Base-by-base conservation (phyloP, 2,888 invertebrate genomes). In the Drosophila nr. medialis region DNA sequence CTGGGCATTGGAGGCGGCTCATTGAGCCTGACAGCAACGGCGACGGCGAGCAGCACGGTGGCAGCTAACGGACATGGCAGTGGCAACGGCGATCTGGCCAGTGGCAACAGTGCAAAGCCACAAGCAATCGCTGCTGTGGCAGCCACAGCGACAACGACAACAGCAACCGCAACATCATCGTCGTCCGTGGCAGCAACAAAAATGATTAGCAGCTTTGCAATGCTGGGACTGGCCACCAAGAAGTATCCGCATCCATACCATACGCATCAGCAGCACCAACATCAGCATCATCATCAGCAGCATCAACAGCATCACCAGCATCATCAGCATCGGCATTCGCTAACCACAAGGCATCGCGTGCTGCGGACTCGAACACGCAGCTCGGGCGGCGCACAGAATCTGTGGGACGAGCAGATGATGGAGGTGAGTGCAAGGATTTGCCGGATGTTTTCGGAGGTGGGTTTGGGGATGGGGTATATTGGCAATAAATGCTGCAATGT, bases 371-470 rank as follows among this genome's bases (percentile, higher is more conserved):
- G 93, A 51, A 92, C 93, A 40, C 90, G 93, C 65, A 93, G 93
- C 67, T 92, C 93, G 30, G 93, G 93, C 49, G 91, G 91, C 8
- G 86, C 91, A 27, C 92, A 93, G 38, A 93, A 92, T 56, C 81
- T 93, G 55, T 93, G 92, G 91, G 93, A 93, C 75, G 93, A 93
- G 71, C 92, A 92, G 60, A 89, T 92, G 89, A 91, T 93, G 83
- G 93, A 93, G 91, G 93, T 93, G 64, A 90, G 85, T 27, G 4
- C 24, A 21, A 4, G 21, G 13, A 5, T 2, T 2, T 8, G 8
- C 8, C 21, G 40, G 34, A 13, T 24, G 11, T 27, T 34, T 30
- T 13, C 11, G 11, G 10, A n/a, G 2, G 1, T n/a, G n/a, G 7
- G 7, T 51, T 51, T 51, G 13, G 5, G 27, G 13, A 27, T 10